Evolutionary conservation across 2,113 vertebrate species (phyloP).

Genomic region (Phylloscopus trochiloides): DNA sequence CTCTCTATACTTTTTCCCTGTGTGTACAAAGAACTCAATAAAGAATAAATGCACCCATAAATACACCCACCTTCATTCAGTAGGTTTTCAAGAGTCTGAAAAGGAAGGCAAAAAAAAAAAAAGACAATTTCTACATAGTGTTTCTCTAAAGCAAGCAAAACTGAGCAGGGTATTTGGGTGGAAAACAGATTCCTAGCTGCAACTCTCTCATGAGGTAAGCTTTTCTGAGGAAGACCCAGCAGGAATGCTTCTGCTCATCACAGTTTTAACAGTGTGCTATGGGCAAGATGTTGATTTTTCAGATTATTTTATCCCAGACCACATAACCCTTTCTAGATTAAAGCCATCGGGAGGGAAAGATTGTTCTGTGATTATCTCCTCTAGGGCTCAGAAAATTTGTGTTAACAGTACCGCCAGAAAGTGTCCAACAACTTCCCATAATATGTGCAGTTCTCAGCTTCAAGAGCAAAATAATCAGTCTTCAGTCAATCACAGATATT

Average conservation of each 20-base stretch:
- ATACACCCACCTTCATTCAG: background rate
- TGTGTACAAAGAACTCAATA: background rate
- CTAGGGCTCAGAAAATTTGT: background rate
- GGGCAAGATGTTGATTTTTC: background rate
- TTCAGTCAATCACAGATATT: background rate
- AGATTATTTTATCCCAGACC: background rate
- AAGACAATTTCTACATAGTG: background rate
- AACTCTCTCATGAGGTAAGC: background rate
- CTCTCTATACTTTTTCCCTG: background rate
- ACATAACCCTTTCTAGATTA: background rate
- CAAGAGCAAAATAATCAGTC: background rate
- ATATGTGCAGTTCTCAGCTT: background rate
- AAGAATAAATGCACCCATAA: background rate
- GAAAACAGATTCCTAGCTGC: background rate
- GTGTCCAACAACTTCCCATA: background rate
- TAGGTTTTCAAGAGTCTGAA: background rate
- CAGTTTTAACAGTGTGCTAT: background rate
- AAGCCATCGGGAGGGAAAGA: background rate
- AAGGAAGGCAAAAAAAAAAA: background rate
- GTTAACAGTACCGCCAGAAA: background rate
- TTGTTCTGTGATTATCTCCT: background rate
- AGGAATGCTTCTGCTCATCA: background rate
- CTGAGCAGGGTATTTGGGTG: background rate
- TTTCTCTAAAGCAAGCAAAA: background rate
- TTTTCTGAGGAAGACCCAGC: background rate